These are phyloP conservation scores for Catharus ustulatus DNA, from an alignment of 2,797 vertebrate genomes.

Conservation along the genomic window DNA sequence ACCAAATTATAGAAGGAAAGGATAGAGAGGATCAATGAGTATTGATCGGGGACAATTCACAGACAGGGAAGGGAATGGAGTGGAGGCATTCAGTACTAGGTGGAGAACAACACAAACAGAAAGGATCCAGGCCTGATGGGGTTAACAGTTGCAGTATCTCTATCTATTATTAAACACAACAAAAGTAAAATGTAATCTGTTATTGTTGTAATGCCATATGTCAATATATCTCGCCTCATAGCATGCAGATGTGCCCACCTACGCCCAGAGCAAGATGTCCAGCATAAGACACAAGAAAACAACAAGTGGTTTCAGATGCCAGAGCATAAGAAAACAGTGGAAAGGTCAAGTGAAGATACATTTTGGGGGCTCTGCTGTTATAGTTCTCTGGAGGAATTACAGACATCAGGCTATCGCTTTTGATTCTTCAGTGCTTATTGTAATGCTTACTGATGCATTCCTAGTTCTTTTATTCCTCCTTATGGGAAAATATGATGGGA, in stretches of 20 bases:
- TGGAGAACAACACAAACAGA: neutral
- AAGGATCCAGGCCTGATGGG: neutral
- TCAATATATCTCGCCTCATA: neutral
- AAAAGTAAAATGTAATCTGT: neutral
- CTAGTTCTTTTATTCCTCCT: neutral
- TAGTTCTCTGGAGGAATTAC: neutral
- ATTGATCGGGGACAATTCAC: neutral
- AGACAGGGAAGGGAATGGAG: neutral
- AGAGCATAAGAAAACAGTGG: neutral
- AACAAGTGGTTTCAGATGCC: neutral
- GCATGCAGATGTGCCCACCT: neutral
- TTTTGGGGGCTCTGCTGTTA: neutral
- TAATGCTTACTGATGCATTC: neutral
- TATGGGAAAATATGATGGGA: neutral
- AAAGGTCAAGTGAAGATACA: neutral
- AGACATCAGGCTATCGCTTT: neutral
- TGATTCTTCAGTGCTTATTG: neutral
- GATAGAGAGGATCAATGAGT: neutral
- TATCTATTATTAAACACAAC: neutral
- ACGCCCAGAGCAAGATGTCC: rapidly evolving
- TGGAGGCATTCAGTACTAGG: neutral
- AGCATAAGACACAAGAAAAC: neutral
- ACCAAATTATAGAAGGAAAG: neutral
- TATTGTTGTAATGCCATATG: neutral
- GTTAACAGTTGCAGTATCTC: neutral